These are phyloP conservation scores for Hyalella azteca DNA, from an alignment of 2,888 invertebrate species.

Conservation along the genomic window DNA sequence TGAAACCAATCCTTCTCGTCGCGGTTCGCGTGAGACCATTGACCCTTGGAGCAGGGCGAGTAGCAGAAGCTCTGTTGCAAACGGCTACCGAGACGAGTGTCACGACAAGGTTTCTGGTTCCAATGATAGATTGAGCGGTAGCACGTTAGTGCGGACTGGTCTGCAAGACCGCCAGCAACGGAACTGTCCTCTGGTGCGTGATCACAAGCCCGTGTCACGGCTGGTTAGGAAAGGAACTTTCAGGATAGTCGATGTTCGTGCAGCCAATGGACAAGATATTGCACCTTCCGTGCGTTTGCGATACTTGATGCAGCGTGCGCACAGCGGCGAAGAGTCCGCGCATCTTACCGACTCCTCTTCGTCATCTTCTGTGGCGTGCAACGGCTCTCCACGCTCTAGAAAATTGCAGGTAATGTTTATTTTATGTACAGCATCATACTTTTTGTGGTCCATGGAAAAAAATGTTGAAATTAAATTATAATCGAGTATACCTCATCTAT, in stretches of 20 bases:
- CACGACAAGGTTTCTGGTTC: neutral
- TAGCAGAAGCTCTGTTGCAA: neutral
- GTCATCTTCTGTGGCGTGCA: neutral
- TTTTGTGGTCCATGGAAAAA: no score
- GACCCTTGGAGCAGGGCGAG: neutral
- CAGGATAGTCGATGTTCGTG: conserved; percentile 38
- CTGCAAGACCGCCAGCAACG: neutral
- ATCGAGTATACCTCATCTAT: no score
- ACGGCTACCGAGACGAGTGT: neutral
- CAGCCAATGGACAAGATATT: conserved; percentile 42
- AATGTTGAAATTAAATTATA: no score
- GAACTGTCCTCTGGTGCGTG: conserved; percentile 25
- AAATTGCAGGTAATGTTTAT: neutral
- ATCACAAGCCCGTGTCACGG: conserved; percentile 45
- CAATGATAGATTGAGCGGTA: neutral
- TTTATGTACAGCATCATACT: no score
- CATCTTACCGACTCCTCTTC: neutral
- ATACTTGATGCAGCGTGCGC: conserved; percentile 56
- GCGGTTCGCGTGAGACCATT: neutral
- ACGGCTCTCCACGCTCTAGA: neutral
- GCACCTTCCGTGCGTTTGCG: conserved; percentile 49
- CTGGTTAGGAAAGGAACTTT: conserved; percentile 55
- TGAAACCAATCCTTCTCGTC: neutral
- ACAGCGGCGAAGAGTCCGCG: conserved; percentile 46
- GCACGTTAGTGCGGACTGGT: neutral